Conservation (phyloP, 2,113 vertebrate species). For the Phoenicopterus ruber region DNA sequence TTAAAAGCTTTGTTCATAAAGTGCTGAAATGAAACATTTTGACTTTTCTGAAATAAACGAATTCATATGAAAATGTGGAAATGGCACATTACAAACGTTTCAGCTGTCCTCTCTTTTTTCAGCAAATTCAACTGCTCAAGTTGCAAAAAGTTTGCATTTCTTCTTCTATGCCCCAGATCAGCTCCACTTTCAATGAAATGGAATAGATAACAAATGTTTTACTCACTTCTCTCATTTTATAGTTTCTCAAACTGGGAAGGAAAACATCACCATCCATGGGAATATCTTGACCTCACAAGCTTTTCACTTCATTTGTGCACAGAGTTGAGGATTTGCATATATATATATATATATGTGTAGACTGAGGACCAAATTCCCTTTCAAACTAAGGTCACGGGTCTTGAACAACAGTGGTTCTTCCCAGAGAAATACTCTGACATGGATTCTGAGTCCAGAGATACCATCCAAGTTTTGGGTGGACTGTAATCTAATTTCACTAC, state of each 20-base stretch:
- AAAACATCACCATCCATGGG: not conserved
- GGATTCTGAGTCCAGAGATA: not conserved
- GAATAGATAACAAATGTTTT: not conserved
- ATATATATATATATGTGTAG: not conserved
- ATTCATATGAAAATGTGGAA: constrained; percentile 1
- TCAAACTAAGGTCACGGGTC: not conserved
- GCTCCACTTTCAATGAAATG: not conserved
- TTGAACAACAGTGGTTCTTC: not conserved
- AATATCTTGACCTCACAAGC: not conserved
- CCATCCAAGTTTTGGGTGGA: constrained; percentile 2
- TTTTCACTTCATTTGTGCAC: not conserved
- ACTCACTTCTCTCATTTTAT: not conserved
- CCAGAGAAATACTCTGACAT: not conserved
- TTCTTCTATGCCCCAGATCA: not conserved
- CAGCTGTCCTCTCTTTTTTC: not conserved
- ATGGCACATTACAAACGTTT: not conserved
- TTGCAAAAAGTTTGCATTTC: not conserved
- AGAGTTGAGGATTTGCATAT: not conserved
- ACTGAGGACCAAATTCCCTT: not conserved
- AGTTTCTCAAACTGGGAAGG: not conserved
- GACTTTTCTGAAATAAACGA: not conserved
- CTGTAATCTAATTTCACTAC: constrained; percentile 38
- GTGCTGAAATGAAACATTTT: constrained; percentile 34
- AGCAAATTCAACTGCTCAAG: not conserved
- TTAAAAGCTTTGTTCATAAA: constrained; percentile 25